Evolutionary conservation across 37 sponge, comb jelly and placozoan species (phyloP), one percentile per base, ranked within the genome.

Genomic region (Tethya wilhelma): DNA sequence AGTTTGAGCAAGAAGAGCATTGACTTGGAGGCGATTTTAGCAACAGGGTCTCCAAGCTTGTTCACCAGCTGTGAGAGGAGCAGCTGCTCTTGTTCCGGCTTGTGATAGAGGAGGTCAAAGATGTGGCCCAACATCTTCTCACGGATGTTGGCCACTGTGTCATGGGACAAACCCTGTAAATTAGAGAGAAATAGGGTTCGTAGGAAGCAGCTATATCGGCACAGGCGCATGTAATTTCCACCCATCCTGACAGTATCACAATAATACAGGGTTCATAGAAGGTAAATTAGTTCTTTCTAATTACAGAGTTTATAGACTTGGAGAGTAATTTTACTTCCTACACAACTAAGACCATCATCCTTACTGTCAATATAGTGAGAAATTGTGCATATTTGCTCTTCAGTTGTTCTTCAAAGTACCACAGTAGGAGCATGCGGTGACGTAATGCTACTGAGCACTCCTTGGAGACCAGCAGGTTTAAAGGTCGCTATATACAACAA

Each of bases 11-110:
- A 75, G 76, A 94, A 85, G 70, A 92, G 72, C 38, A 81, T 75
- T 44, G 89, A 44, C 43, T 87, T 94, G 36, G 99, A 99, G 60
- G 97, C 95, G 23, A 99, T 74, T 58, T 87, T 91, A 49, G 82
- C 69, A 28, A 84, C 84, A 0, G 99, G 99, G 69, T 99, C 99
- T 31, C 97, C 97, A 17, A 99, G 75, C 67, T 99, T 99, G 81
- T 99, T 96, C 53, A 96, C 97, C 64, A 99, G 77, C 45, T 89
- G 82, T 17, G 90, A 69, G 78, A 99, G 84, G 30, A 96, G 77
- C 34, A 58, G 82, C 71, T 93, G 84, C 69, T 97, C 97, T 65
- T 94, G 97, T 60, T 97, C 97, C 2, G 97, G 95, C 58, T 77
- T 85, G 39, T 69, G 86, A 39, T 84, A 67, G 37, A 97, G 70